Percentiles rank a stretch among this genome's conserved stretches.
phyloP scores from a whole-genome alignment of 2,888 invertebrate species.

The Agrilus cyanescens region DNA sequence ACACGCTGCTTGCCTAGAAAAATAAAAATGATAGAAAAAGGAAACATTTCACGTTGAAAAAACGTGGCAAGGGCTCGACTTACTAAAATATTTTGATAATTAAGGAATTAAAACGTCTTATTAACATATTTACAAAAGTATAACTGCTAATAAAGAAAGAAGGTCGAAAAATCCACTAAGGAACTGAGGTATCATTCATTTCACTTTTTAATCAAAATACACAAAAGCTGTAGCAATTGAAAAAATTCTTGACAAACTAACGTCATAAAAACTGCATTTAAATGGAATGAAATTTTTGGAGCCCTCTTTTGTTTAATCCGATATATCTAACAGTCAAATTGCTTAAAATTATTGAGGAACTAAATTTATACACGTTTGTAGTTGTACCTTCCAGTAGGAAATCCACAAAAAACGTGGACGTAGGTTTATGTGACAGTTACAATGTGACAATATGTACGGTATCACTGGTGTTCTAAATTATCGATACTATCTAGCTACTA shows the following conservation, averaged over 20 bases:
- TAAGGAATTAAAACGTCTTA: too few species aligned
- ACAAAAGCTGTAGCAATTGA: slow-evolving; percentile 7
- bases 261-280: slow-evolving; percentile 10
- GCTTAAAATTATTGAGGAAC: slow-evolving; percentile 19
- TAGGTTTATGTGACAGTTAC: neutral
- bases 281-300: slow-evolving; percentile 15
- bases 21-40: too few species aligned
- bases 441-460: slow-evolving; percentile 9
- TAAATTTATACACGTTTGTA: slow-evolving; percentile 19
- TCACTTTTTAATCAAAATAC: neutral
- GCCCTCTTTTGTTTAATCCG: neutral
- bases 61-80: too few species aligned
- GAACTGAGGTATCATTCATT: neutral
- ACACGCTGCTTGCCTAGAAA: too few species aligned
- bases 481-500: slow-evolving; percentile 6
- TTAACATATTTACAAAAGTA: too few species aligned
- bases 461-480: slow-evolving; percentile 13
- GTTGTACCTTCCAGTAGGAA: slow-evolving; percentile 23
- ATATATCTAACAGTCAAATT: slow-evolving; percentile 17
- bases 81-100: too few species aligned
- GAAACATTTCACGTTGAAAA: too few species aligned
- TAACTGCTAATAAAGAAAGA: too few species aligned
- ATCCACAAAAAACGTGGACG: slow-evolving; percentile 11
- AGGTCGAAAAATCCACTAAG: too few species aligned
- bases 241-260: neutral